Conservation (phyloP, 2,888 invertebrate species). For the Tachina fera region DNA sequence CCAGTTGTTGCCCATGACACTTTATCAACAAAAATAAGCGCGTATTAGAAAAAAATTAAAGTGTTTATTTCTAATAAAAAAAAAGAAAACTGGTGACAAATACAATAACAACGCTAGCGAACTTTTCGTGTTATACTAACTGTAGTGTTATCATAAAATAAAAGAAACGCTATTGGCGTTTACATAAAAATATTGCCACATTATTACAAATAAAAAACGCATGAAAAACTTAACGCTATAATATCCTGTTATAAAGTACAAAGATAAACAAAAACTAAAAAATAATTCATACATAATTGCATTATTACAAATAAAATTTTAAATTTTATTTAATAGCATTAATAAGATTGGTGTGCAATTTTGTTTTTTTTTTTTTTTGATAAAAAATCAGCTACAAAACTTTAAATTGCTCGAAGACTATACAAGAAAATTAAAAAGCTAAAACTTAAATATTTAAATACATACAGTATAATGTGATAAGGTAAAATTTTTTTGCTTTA, state of each 20-base stretch:
- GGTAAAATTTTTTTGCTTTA: neutral
- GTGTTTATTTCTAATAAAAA: neutral
- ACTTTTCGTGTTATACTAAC: constrained; percentile 33
- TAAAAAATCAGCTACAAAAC: neutral
- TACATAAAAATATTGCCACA: neutral
- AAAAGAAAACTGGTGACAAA: neutral
- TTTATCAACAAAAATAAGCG: constrained; percentile 28
- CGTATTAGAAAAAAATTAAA: constrained; percentile 20
- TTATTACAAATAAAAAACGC: neutral
- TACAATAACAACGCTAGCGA: neutral
- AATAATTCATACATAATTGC: too few relatives aligned
- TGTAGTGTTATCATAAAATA: constrained; percentile 30
- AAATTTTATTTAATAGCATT: neutral
- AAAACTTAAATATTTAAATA: neutral
- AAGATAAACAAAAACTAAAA: neutral
- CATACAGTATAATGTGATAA: neutral
- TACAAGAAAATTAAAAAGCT: neutral
- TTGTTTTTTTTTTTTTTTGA: neutral
- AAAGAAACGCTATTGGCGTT: neutral
- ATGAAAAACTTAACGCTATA: constrained; percentile 4
- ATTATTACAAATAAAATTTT: neutral
- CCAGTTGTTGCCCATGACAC: constrained; percentile 7
- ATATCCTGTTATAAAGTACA: constrained; percentile 32
- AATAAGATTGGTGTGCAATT: neutral
- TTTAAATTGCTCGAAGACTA: neutral